Percentiles rank a stretch among this genome's conserved stretches.
These are phyloP conservation scores for Pristionchus exspectatus DNA, from an alignment of 2,888 invertebrate species.

Conservation along the genomic window DNA sequence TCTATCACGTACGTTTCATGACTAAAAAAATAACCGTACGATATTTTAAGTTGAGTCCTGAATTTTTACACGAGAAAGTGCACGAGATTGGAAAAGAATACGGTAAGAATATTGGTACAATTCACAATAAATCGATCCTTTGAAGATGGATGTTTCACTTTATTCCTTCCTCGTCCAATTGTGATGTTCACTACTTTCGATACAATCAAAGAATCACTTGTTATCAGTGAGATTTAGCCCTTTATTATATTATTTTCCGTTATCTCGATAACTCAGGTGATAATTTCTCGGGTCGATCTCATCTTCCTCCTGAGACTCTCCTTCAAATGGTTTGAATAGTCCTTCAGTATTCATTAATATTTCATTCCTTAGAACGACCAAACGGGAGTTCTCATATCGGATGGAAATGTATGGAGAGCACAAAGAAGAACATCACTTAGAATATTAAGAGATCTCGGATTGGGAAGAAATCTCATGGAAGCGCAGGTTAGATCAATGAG, in stretches of 20 bases:
- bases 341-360: too few species aligned
- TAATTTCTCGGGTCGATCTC: conserved; percentile 59
- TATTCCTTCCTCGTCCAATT: conserved; percentile 45
- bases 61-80: not conserved
- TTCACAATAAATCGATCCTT: too few species aligned
- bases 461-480: conserved; percentile 67
- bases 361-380: not conserved
- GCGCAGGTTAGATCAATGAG: conserved; percentile 54
- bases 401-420: conserved; percentile 66
- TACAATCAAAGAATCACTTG: conserved; percentile 28
- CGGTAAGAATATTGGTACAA: not conserved
- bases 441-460: conserved; percentile 67
- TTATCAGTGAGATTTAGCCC: not conserved
- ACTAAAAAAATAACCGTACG: too few species aligned
- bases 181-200: conserved; percentile 37
- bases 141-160: conserved; percentile 39
- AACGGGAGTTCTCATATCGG: conserved; percentile 45
- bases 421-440: conserved; percentile 63
- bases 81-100: conserved; percentile 48
- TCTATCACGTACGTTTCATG: conserved; percentile 55
- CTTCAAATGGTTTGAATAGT: too few species aligned
- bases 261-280: conserved; percentile 51
- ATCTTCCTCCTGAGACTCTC: conserved; percentile 57
- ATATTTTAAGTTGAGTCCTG: not conserved
- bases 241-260: not conserved